Evolutionary conservation across 2,888 invertebrate genomes (phyloP).

Genomic region (Agelastica alni): DNA sequence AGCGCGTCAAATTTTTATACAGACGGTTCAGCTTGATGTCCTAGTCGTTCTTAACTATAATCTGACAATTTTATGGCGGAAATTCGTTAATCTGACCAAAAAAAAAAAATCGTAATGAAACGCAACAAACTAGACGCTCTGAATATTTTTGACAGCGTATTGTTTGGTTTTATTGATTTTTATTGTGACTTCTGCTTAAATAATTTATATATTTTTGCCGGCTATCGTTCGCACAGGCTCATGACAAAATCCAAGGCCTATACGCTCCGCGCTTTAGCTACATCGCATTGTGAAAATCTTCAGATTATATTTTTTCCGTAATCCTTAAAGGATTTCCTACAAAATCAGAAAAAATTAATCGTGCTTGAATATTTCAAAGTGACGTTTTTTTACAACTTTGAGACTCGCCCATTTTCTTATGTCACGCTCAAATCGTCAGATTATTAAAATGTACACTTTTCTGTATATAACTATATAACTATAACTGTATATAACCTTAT

Average conservation of each 20-base stretch:
- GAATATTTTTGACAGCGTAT: neutral
- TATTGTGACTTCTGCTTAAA: no score
- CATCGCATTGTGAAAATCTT: neutral
- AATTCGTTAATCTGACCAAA: neutral
- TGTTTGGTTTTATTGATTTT: no score
- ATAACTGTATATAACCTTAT: no score
- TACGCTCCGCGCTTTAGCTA: neutral
- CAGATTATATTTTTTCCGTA: no score
- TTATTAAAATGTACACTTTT: neutral
- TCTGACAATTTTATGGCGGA: no score
- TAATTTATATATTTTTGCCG: no score
- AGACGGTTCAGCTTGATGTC: no score
- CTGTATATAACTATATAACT: no score
- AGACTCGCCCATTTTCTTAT: neutral
- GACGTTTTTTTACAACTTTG: neutral
- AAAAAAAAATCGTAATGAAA: neutral
- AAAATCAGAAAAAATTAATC: neutral
- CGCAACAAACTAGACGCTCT: neutral
- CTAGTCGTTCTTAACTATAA: no score
- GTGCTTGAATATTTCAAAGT: neutral
- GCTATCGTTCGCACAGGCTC: no score
- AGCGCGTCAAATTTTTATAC: no score
- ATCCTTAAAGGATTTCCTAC: neutral
- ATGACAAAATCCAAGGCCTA: neutral
- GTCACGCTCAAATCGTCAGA: neutral